A percentile compares a stretch with the other conserved stretches of the same genome.
These are phyloP conservation scores for Drosophila yakuba DNA, from an alignment of 1,140 invertebrate genomes.

Conservation along the genomic window DNA sequence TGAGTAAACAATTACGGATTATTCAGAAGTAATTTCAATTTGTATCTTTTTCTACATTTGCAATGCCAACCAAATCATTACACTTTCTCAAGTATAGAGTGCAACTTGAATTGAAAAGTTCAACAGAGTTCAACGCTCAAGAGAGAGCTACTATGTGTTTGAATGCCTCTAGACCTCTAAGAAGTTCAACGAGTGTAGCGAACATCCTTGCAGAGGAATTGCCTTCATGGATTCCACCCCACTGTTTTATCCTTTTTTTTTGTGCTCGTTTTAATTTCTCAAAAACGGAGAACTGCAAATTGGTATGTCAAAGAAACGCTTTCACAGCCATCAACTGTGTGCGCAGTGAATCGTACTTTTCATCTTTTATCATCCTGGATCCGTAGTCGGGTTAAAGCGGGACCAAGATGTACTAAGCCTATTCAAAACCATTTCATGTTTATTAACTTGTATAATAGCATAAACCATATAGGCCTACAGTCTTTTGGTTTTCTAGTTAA, in stretches of 20 bases:
- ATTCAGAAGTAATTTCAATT: too few species aligned
- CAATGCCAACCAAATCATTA: neutral
- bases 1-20: too few species aligned
- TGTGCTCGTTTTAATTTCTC: neutral
- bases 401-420: neutral
- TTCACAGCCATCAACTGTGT: constrained; percentile 2
- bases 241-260: neutral
- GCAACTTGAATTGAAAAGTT: neutral
- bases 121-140: neutral
- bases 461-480: too few species aligned
- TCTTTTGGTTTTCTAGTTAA: too few species aligned
- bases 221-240: too few species aligned
- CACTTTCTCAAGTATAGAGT: neutral
- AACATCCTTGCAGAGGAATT: neutral
- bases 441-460: too few species aligned
- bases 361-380: constrained; percentile 3
- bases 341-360: neutral
- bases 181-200: neutral
- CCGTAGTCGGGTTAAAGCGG: neutral
- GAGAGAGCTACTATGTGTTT: neutral
- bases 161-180: neutral
- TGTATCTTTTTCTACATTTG: too few species aligned
- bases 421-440: too few species aligned
- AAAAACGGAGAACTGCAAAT: constrained; percentile 17
- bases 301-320: constrained; percentile 31